Evolutionary conservation across 2,797 vertebrate genomes (phyloP), one percentile per base, ranked within the genome.

Genomic region (Eupleurogrammus muticus): DNA sequence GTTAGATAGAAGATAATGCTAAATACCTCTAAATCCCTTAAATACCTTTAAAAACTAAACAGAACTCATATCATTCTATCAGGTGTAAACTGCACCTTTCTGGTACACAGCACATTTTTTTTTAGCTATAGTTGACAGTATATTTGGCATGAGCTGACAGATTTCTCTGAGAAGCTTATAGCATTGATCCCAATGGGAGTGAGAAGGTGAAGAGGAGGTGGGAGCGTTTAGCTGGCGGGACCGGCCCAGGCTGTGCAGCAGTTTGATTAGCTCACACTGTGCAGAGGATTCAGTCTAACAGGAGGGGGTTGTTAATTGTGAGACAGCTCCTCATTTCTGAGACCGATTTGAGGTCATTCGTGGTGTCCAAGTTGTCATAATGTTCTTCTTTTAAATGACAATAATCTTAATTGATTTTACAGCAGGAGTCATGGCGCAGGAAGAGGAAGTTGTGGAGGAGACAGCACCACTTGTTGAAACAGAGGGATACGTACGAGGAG

Each of bases 351-450:
- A 40, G 20, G 47, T 20, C 42, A 12, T 8, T n/a, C n/a, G n/a
- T 28, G 23, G 1, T 12, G 5, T 19, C 14, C 47, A 12, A 66
- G 40, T 6, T 52, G 49, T 38, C 4, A 1, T 17, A 21, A 54
- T 8, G 13, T 61, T 34, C 32, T 2, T 0, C 11, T 34, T 64
- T 54, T 17, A 54, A 19, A n/a, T 40, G 13, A 46, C 40, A 34
- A 3, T 0, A 53, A 36, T 3, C 3, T 14, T 58, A 40, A 0
- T 72, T 73, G n/a, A 51, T 74, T 80, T 77, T 50, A n/a, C 75
- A 83, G 76, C 61, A 49, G 82, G 82, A 70, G 80, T 84, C 20
- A 42, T 35, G 59, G 66, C 83, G 38, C 66, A 90, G 49, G 79
- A 83, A 0, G 66, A 65, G 0, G 32, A 63, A 0, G 64, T 62